These are phyloP conservation scores for Dendropsophus ebraccatus DNA, from an alignment of 2,113 vertebrate genomes.

Conservation along the genomic window DNA sequence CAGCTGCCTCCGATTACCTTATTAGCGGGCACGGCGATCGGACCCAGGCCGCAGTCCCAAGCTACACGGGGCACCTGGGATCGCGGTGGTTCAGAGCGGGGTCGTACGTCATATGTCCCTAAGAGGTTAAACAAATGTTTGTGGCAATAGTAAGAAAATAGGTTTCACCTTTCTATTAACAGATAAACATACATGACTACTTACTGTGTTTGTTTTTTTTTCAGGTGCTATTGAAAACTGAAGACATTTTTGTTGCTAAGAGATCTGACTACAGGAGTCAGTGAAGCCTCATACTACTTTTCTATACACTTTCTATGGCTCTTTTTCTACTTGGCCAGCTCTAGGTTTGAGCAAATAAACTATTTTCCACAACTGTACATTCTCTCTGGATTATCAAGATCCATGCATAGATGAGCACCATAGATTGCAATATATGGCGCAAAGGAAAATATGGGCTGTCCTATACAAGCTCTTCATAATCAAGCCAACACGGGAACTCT, in stretches of 20 bases:
- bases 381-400: background rate
- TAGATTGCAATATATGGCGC: background rate
- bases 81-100: no score
- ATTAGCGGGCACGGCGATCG: no score
- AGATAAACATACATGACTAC: no score
- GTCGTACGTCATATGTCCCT: no score
- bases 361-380: constrained; percentile 8
- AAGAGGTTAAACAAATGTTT: no score
- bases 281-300: constrained; percentile 1
- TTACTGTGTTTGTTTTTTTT: background rate
- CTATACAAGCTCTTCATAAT: constrained; percentile 4
- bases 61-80: no score
- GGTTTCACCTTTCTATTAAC: background rate
- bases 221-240: constrained; percentile 55
- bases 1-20: no score
- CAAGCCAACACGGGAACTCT: constrained; percentile 1
- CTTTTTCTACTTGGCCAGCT: background rate
- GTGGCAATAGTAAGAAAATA: no score
- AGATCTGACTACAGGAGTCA: background rate
- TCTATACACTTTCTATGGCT: background rate
- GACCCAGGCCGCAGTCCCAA: no score
- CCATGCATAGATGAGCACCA: background rate
- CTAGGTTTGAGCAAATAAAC: background rate
- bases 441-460: background rate
- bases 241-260: background rate